Base-by-base conservation (phyloP, 2,888 invertebrate species). In the Acholoe squamosa region DNA sequence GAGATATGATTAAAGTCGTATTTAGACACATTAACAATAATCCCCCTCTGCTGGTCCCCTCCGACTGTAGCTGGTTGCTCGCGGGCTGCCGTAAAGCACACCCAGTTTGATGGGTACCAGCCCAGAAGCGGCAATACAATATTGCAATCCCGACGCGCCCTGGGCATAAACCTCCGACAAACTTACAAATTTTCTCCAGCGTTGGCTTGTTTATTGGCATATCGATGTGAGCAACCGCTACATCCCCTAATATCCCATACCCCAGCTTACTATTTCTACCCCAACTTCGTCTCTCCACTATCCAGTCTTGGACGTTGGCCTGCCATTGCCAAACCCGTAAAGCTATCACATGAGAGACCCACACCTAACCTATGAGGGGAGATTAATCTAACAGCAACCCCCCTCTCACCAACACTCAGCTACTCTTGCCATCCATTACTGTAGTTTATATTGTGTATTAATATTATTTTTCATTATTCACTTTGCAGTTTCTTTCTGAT, bases 1-100 rank as follows among this genome's bases (percentile, higher is more conserved):
- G 61, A 19, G 61, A 19, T n/a, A 61, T 61, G 61, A 61, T 61
- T 61, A 61, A 61, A 61, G 61, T n/a, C 19, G 3, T 19, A n/a
- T 61, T 61, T 61, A n/a, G 31, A 76, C n/a, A 76, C 76, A 76
- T 76, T 76, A 76, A 76, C 76, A 25, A 76, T 76, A 76, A 76
- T 76, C n/a, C 76, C 76, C 28, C 28, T 31, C n/a, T 31, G 28
- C 76, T 76, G 76, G 28, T 28, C 16, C 28, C 25, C 28, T 31
- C 28, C 31, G 76, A 31, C 3, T 28, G 16, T 25, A 28, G 28
- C 28, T 76, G 76, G 76, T 76, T 76, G 76, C 28, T 31, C 28
- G 76, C 16, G 61, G 76, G 0, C 3, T 5, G 28, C 31, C 1
- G 76, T 31, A 31, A 31, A 31, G 14, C 25, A 76, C 31, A 14